Evolutionary conservation across 2,113 vertebrate genomes (phyloP).

Genomic region (Marcusenius ussheri): DNA sequence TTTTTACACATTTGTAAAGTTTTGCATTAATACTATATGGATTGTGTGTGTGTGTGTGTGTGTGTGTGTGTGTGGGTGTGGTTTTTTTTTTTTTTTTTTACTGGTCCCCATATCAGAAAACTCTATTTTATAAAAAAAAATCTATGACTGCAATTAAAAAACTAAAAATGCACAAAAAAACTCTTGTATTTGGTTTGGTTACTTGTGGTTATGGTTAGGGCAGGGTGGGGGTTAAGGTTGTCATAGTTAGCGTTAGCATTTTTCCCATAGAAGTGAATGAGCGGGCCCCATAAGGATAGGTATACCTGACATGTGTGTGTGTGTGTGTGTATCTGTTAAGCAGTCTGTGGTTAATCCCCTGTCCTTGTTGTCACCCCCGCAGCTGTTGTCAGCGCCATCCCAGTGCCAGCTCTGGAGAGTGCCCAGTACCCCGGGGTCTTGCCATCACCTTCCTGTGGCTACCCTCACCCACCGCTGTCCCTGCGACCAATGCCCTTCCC

Average conservation of each 20-base stretch:
- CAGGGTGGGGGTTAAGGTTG: too few species aligned
- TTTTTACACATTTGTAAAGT: neutral
- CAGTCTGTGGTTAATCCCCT: constrained; percentile 9
- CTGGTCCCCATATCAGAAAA: too few species aligned
- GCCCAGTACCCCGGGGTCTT: constrained; percentile 86
- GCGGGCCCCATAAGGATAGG: too few species aligned
- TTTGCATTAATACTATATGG: neutral
- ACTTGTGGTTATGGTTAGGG: too few species aligned
- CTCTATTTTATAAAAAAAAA: too few species aligned
- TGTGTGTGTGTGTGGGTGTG: neutral
- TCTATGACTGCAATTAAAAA: too few species aligned
- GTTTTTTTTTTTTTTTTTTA: too few species aligned
- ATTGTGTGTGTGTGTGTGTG: neutral
- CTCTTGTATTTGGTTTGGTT: too few species aligned
- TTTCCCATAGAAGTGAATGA: too few species aligned
- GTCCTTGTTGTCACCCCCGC: constrained; percentile 28
- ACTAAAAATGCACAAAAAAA: too few species aligned
- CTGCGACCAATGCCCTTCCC: constrained; percentile 84
- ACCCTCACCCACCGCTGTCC: constrained; percentile 79
- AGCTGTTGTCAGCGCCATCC: constrained; percentile 91
- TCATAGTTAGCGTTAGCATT: too few species aligned
- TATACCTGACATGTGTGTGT: neutral
- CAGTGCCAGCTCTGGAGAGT: constrained; percentile 82
- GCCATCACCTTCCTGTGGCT: constrained; percentile 82
- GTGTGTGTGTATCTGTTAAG: neutral